Percentiles rank a stretch among this genome's conserved stretches.
Conservation (phyloP, 2,888 invertebrate genomes). For the Chaetogeoica ovagalla region DNA sequence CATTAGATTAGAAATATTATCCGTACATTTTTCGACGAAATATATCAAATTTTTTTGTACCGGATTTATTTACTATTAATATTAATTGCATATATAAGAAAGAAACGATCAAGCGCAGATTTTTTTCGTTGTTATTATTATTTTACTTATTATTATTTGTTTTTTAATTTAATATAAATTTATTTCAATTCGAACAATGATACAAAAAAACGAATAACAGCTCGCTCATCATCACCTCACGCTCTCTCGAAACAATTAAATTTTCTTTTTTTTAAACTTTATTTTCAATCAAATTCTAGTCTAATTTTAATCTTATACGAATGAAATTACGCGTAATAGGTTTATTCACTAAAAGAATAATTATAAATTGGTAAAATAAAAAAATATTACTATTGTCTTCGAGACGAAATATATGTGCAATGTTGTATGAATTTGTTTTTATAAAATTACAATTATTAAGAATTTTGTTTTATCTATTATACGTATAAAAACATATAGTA, state of each 20-base stretch:
- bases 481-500: too few species aligned
- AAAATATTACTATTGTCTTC: slow-evolving; percentile 21
- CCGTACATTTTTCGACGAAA: not conserved
- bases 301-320: slow-evolving; percentile 40
- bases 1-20: not conserved
- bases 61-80: slow-evolving; percentile 5
- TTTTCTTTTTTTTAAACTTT: slow-evolving; percentile 24
- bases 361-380: not conserved
- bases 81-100: not conserved
- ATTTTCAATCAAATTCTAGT: slow-evolving; percentile 50
- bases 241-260: slow-evolving; percentile 46
- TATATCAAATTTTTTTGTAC: not conserved
- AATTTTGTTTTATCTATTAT: too few species aligned
- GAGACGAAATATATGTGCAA: slow-evolving; percentile 48
- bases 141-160: slow-evolving; percentile 8
- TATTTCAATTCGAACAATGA: slow-evolving; percentile 12
- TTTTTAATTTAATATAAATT: not conserved
- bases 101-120: too few species aligned
- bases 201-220: slow-evolving; percentile 2
- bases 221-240: slow-evolving; percentile 38
- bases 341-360: not conserved
- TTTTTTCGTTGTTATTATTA: too few species aligned
- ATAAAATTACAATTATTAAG: slow-evolving; percentile 15
- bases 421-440: slow-evolving; percentile 44
- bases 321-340: slow-evolving; percentile 3